Evolutionary conservation across 2,797 vertebrate species (phyloP).

Genomic region (Discoglossus pictus): DNA sequence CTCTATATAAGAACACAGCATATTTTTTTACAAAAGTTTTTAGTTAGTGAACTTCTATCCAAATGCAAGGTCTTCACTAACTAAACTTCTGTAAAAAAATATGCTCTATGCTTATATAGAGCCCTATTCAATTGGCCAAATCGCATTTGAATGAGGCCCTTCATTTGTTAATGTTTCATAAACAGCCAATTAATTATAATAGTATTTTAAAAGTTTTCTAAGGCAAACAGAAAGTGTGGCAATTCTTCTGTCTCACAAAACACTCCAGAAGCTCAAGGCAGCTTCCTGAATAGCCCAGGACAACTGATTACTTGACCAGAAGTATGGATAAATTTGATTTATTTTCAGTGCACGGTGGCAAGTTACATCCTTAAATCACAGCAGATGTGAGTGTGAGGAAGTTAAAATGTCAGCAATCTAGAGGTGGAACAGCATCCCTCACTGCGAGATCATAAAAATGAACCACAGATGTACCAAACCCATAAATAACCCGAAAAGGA

Average conservation of each 20-base stretch:
- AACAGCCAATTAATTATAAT: background rate
- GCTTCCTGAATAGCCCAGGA: too few relatives aligned
- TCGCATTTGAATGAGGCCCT: too few relatives aligned
- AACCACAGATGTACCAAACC: constrained; percentile 35
- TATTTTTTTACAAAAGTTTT: too few relatives aligned
- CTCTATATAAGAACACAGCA: too few relatives aligned
- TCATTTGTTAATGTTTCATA: too few relatives aligned
- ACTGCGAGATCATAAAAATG: constrained; percentile 28
- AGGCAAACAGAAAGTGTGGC: background rate
- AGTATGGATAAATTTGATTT: constrained; percentile 36
- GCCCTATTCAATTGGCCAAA: too few relatives aligned
- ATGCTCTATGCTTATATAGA: too few relatives aligned
- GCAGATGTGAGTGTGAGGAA: constrained; percentile 30
- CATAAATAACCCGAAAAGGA: constrained; percentile 35
- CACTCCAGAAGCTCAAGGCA: too few relatives aligned
- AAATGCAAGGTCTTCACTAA: too few relatives aligned
- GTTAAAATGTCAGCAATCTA: constrained; percentile 49
- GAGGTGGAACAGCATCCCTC: constrained; percentile 38
- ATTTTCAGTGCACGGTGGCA: constrained; percentile 24
- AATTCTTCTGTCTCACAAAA: background rate
- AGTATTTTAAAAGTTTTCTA: background rate
- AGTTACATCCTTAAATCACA: constrained; percentile 42
- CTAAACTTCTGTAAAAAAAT: too few relatives aligned
- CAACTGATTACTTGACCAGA: constrained; percentile 26
- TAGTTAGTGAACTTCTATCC: too few relatives aligned